Evolutionary conservation across 92 coral and sea anemone species (phyloP), one percentile per base, ranked within the genome.

Genomic region (Chrysogorgia sp.): DNA sequence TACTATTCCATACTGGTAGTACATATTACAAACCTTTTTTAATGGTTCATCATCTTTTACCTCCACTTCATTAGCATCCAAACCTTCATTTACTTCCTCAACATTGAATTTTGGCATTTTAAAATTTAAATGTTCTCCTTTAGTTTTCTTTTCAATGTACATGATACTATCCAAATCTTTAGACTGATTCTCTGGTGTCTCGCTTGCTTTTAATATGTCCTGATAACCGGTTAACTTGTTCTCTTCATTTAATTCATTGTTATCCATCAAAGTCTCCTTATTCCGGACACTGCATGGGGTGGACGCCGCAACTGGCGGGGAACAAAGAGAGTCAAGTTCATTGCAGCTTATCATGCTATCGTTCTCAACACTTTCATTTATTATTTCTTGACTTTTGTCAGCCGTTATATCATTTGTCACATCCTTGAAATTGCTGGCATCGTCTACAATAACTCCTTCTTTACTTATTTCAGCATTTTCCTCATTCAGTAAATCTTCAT

Each of bases 261-360:
- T n/a, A 66, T 10, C 34, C 1, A 21, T 31, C 32, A 47, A 7
- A 15, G 10, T 47, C 53, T 24, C 58, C 32, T 67, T 23, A 13
- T 29, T 48, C 8, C 34, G n/a, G 57, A 15, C 19, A 22, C 0
- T 21, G 30, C 32, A 35, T 13, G 76, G 76, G 17, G 76, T 69
- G 28, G 76, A 45, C 48, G 76, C 60, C 7, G 76, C 59, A 47
- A 69, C 13, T 0, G 60, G 76, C 7, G 72, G 30, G 10, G 59
- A 47, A 24, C 40, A 26, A 23, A 49, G 48, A 20, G 55, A 29
- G 28, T 69, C 76, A 23, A 69, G 55, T 14, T 69, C 34, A 45
- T 69, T 33, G 48, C 29, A 28, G 55, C 25, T 69, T 69, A 45
- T 35, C 34, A 15, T 23, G 12, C 29, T 58, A 7, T 26, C 6